Percentiles rank a stretch among this genome's conserved stretches.
Evolutionary conservation across 2,113 vertebrate species (phyloP).

Genomic region (Takifugu flavidus): DNA sequence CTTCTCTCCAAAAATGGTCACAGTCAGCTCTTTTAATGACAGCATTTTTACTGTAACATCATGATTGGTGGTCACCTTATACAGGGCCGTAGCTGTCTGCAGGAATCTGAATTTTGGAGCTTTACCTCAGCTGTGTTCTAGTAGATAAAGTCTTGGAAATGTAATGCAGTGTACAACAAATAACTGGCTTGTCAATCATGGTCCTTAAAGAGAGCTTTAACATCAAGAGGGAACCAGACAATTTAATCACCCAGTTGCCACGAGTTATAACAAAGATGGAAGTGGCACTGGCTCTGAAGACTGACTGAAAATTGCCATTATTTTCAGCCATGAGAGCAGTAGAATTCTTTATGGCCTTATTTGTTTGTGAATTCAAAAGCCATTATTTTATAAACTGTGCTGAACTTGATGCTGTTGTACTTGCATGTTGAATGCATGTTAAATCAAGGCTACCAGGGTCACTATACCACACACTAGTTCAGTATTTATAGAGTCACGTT

Average conservation of each 20-base stretch:
- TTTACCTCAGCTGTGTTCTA: no score
- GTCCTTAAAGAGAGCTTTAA: slow-evolving; percentile 21
- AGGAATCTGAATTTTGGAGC: no score
- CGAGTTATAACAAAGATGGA: background rate
- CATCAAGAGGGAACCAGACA: slow-evolving; percentile 36
- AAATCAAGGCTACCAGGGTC: slow-evolving; percentile 21
- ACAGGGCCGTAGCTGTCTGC: background rate
- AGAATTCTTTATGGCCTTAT: slow-evolving; percentile 15
- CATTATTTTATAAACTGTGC: slow-evolving; percentile 59
- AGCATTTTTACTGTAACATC: no score
- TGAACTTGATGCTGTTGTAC: slow-evolving; percentile 45
- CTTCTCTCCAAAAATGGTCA: background rate
- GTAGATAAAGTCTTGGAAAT: no score
- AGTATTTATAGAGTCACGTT: background rate
- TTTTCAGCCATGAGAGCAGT: slow-evolving; percentile 22
- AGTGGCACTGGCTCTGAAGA: background rate
- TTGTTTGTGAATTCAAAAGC: slow-evolving; percentile 44
- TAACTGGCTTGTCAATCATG: slow-evolving; percentile 10
- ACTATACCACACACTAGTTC: slow-evolving; percentile 32
- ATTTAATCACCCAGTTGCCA: slow-evolving; percentile 19
- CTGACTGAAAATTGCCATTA: background rate
- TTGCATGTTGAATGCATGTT: slow-evolving; percentile 33
- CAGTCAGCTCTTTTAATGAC: background rate
- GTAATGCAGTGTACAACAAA: no score
- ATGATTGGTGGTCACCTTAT: slow-evolving; percentile 8